Evolutionary conservation across 2,113 vertebrate species (phyloP).

Genomic region (Nansenia antarctica): DNA sequence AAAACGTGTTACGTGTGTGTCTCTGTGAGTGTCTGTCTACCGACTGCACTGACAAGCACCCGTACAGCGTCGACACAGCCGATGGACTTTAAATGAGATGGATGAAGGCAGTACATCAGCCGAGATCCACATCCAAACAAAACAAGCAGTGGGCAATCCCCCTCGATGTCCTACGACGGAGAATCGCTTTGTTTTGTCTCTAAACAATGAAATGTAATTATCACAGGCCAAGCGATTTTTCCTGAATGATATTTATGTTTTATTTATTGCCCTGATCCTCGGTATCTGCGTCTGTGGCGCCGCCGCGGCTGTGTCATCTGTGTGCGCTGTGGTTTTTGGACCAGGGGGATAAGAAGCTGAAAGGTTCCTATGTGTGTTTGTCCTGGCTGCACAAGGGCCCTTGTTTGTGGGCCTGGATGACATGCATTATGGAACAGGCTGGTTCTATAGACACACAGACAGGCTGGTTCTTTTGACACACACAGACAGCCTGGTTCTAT

Average conservation of each 20-base stretch:
- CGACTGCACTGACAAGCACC: too few species aligned
- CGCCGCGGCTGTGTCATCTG: constrained; percentile 35
- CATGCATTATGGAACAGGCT: constrained; percentile 45
- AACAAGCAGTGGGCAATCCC: background rate
- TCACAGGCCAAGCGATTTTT: constrained; percentile 36
- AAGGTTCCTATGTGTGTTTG: constrained; percentile 38
- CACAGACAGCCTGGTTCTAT: constrained; percentile 26
- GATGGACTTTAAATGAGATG: too few species aligned
- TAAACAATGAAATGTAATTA: constrained; percentile 46
- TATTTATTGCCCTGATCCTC: constrained; percentile 42
- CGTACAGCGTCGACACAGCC: too few species aligned
- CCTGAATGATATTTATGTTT: constrained; percentile 53
- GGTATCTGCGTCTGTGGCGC: constrained; percentile 38
- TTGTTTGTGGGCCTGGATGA: constrained; percentile 32
- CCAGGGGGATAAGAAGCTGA: constrained; percentile 18
- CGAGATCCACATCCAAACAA: too few species aligned
- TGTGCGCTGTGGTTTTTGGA: constrained; percentile 33
- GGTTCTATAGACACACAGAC: too few species aligned
- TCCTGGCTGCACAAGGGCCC: constrained; percentile 31
- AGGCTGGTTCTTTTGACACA: constrained; percentile 20
- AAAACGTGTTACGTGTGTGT: too few species aligned
- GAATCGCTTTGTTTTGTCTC: constrained; percentile 40
- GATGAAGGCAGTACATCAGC: too few species aligned
- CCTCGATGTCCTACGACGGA: constrained; percentile 30
- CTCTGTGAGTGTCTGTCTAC: too few species aligned